These are phyloP conservation scores for Automeris io DNA, from an alignment of 2,888 invertebrate species.

Conservation along the genomic window DNA sequence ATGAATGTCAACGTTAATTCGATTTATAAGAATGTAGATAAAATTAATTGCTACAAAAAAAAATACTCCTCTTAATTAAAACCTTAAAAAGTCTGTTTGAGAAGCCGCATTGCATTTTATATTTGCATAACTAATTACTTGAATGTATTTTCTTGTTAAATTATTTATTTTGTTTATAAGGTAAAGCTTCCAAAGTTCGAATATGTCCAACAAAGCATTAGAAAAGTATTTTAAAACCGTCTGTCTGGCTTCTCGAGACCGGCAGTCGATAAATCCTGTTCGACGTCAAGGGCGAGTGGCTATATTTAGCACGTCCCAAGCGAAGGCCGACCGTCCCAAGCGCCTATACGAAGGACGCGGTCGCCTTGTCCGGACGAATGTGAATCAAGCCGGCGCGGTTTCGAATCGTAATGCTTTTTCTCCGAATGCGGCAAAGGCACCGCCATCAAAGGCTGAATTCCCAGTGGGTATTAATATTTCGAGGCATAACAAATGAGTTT, in stretches of 20 bases:
- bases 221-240: conserved; percentile 9
- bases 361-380: conserved; percentile 38
- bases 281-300: conserved; percentile 62
- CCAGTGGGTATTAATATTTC: conserved; percentile 17
- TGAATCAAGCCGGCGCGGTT: conserved; percentile 5
- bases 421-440: conserved; percentile 39
- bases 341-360: conserved; percentile 32
- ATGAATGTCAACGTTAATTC: too few relatives aligned
- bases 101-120: too few relatives aligned
- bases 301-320: conserved; percentile 61
- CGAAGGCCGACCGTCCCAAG: conserved; percentile 50
- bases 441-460: conserved; percentile 27
- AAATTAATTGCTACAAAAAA: too few relatives aligned
- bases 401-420: conserved; percentile 52
- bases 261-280: conserved; percentile 61
- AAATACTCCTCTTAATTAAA: too few relatives aligned
- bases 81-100: too few relatives aligned
- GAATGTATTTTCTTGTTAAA: too few relatives aligned
- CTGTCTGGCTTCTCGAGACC: neutral
- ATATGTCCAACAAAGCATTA: conserved; percentile 10
- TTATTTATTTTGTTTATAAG: neutral
- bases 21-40: too few relatives aligned
- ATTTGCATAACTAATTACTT: too few relatives aligned
- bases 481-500: conserved; percentile 17
- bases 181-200: conserved; percentile 7